These are phyloP conservation scores for Hylaeus anthracinus DNA, from an alignment of 1,140 invertebrate species.

Conservation along the genomic window DNA sequence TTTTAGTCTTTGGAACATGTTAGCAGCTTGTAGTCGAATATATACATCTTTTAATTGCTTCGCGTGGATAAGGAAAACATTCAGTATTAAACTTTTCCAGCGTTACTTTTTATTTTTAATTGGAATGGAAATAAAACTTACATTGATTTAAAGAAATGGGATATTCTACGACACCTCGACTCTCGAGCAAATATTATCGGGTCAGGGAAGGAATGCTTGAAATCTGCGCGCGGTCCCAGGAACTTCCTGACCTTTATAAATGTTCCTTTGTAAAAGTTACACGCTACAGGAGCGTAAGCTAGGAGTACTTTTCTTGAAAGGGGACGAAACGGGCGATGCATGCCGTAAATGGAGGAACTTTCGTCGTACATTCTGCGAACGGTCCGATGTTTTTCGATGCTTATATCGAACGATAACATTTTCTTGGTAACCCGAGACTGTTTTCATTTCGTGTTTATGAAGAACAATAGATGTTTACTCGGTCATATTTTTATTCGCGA, in stretches of 20 bases:
- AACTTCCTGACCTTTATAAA: constrained; percentile 20
- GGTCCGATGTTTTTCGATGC: background rate
- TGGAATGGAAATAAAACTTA: no score
- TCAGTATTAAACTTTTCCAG: no score
- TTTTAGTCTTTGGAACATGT: no score
- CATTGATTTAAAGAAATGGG: no score
- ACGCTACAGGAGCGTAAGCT: background rate
- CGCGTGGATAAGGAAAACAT: no score
- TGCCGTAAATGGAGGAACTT: constrained; percentile 4
- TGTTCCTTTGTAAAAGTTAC: constrained; percentile 6
- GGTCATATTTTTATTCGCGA: no score
- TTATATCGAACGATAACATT: background rate
- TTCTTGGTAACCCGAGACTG: background rate
- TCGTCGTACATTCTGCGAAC: background rate
- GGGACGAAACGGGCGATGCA: constrained; percentile 15
- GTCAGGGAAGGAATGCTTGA: background rate
- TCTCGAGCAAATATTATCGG: no score
- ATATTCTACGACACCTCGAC: no score
- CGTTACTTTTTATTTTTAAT: no score
- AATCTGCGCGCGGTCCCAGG: background rate
- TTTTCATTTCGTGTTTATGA: background rate
- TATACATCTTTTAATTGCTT: no score
- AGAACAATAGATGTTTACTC: background rate
- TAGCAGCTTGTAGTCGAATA: no score
- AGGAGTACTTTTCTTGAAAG: constrained; percentile 22